Conservation (phyloP, 2,797 vertebrate genomes). For the Muscicapa striata region DNA sequence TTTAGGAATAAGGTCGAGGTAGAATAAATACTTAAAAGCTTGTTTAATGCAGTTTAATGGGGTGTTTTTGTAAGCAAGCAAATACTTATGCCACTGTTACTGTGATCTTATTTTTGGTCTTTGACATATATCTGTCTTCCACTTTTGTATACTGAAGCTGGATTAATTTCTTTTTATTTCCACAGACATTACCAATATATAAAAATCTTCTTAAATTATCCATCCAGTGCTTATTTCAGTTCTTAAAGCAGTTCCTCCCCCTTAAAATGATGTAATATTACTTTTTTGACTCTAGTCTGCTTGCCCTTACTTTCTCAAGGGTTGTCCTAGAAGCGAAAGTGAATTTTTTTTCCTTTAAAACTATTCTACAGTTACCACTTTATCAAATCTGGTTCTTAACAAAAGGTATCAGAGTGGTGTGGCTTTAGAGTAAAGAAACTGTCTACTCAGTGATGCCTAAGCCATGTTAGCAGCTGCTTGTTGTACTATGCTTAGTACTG, state of each 20-base stretch:
- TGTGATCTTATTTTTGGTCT: background rate
- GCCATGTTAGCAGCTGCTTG: background rate
- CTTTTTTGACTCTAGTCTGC: background rate
- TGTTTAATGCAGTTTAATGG: background rate
- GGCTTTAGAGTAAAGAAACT: background rate
- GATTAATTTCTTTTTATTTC: background rate
- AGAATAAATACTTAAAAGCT: background rate
- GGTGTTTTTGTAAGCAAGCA: background rate
- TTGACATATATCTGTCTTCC: background rate
- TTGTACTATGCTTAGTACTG: background rate
- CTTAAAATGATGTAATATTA: background rate
- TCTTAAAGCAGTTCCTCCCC: background rate
- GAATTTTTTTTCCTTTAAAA: background rate
- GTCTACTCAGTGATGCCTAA: background rate
- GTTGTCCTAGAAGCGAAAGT: background rate
- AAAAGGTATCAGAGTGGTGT: background rate
- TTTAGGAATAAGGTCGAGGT: background rate
- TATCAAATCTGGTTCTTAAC: background rate
- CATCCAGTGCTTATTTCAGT: background rate
- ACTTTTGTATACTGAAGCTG: background rate
- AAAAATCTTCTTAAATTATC: background rate
- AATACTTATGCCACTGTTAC: background rate
- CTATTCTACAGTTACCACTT: background rate
- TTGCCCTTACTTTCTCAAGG: background rate
- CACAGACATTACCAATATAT: background rate